Conservation (phyloP, 2,797 vertebrate genomes). For the Rhabdomys pumilio region DNA sequence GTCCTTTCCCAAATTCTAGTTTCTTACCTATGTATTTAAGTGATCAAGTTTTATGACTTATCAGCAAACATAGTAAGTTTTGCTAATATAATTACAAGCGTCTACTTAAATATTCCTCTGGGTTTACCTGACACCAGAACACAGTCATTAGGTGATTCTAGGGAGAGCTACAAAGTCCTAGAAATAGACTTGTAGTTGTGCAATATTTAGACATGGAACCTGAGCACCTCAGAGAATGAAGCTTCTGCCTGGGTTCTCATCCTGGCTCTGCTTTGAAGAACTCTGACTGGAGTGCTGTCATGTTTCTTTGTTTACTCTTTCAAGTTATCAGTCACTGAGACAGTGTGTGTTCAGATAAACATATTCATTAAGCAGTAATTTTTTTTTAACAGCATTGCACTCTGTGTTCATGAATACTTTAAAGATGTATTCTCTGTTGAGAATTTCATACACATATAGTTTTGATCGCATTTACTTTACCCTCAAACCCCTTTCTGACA, state of each 20-base stretch:
- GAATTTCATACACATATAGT: neutral
- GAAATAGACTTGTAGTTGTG: neutral
- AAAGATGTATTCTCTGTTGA: neutral
- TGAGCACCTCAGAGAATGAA: too few relatives aligned
- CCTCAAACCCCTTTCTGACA: neutral
- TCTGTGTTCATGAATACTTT: neutral
- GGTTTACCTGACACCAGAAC: neutral
- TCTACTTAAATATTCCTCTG: constrained; percentile 26
- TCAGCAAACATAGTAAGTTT: neutral
- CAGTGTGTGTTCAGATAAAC: neutral
- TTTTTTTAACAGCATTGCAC: neutral
- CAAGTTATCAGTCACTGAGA: neutral
- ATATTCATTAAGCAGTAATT: neutral
- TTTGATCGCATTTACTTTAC: neutral
- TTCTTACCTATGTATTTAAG: constrained; percentile 43
- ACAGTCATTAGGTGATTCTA: neutral
- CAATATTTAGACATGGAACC: neutral
- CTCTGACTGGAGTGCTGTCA: neutral
- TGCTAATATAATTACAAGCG: neutral
- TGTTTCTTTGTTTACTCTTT: neutral
- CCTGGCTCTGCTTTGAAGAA: neutral
- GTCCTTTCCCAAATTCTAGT: constrained; percentile 12
- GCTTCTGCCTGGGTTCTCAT: neutral
- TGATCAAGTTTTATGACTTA: neutral
- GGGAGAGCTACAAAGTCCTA: neutral